phyloP scores from a whole-genome alignment of 1,140 invertebrate genomes.

The Lethocerus indicus region DNA sequence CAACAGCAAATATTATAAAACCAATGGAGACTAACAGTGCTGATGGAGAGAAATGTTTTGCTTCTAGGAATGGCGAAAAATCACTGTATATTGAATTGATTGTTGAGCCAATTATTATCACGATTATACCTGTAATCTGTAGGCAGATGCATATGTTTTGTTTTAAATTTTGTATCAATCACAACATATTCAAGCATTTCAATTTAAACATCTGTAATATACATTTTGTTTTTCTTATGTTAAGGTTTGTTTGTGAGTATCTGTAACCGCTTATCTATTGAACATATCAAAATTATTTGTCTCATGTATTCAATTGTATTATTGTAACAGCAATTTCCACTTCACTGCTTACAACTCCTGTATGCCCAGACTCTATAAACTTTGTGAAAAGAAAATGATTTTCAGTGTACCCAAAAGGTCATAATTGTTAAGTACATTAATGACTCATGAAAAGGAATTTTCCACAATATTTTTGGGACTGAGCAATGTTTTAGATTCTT shows the following conservation, averaged over 20 bases:
- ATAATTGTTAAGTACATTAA: too few relatives aligned
- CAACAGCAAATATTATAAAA: constrained; percentile 49
- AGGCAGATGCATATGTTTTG: not conserved
- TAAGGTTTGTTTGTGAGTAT: not conserved
- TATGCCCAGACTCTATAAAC: too few relatives aligned
- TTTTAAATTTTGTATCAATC: not conserved
- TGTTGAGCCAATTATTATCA: not conserved
- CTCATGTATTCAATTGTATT: too few relatives aligned
- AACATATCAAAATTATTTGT: too few relatives aligned
- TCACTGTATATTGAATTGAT: not conserved
- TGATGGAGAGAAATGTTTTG: constrained; percentile 22
- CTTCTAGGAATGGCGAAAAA: not conserved
- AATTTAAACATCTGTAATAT: not conserved
- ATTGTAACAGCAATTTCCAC: too few relatives aligned
- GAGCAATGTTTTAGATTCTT: too few relatives aligned
- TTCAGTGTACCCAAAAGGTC: too few relatives aligned
- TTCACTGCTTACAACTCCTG: too few relatives aligned
- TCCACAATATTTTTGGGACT: too few relatives aligned
- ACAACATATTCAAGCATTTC: not conserved
- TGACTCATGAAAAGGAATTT: too few relatives aligned
- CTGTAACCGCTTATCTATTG: not conserved
- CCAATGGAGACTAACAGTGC: constrained; percentile 47
- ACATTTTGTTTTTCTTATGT: not conserved
- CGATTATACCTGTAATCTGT: constrained; percentile 1
- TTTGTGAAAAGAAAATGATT: too few relatives aligned